Evolutionary conservation across 2,113 vertebrate species (phyloP).

Genomic region (Ochotona curzoniae): DNA sequence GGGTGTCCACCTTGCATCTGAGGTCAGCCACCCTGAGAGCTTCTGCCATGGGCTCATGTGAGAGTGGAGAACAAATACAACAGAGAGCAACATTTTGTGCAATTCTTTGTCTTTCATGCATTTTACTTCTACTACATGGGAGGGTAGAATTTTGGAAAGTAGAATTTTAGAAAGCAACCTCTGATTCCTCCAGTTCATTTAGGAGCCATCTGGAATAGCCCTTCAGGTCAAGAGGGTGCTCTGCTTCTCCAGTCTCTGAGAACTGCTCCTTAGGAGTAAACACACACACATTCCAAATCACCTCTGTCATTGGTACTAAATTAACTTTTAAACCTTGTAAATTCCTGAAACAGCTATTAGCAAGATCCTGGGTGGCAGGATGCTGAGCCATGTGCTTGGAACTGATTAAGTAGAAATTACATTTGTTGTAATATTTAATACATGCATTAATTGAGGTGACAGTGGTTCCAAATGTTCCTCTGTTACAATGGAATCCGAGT

Average conservation of each 20-base stretch:
- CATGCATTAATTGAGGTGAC: neutral
- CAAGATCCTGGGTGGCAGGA: constrained; percentile 45
- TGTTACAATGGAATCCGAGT: neutral
- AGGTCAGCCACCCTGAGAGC: neutral
- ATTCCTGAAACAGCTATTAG: constrained; percentile 39
- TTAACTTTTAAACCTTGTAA: constrained; percentile 70
- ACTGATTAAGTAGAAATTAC: constrained; percentile 35
- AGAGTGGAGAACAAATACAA: neutral
- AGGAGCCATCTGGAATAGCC: constrained; percentile 67
- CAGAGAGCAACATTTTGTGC: neutral
- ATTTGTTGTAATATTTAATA: constrained; percentile 36
- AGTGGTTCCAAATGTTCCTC: neutral
- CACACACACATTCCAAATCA: constrained; percentile 13
- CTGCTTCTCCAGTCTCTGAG: constrained; percentile 41
- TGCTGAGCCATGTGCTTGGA: constrained; percentile 1
- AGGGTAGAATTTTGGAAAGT: too few species aligned
- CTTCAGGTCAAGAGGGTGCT: neutral
- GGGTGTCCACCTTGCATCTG: neutral
- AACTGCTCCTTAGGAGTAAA: constrained; percentile 41
- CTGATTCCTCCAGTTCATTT: constrained; percentile 52
- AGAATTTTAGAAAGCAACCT: constrained; percentile 58
- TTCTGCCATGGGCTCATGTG: neutral
- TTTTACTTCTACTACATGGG: constrained; percentile 25
- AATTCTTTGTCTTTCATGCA: neutral
- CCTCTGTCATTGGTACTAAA: constrained; percentile 67